Evolutionary conservation across 2,113 vertebrate species (phyloP).

Genomic region (Coregonus clupeaformis): DNA sequence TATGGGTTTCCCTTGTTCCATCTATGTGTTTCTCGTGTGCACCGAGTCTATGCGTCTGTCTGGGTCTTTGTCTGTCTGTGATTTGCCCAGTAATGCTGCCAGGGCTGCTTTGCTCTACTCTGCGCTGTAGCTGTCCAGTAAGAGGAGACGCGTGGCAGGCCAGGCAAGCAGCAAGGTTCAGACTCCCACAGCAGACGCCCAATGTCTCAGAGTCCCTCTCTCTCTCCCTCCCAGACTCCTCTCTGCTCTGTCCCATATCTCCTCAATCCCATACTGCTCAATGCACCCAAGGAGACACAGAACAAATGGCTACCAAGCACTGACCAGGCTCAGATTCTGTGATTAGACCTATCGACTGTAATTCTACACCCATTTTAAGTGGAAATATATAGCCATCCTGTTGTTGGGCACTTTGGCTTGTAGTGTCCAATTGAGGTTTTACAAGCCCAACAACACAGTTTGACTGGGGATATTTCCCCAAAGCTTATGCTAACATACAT

Average conservation of each 20-base stretch:
- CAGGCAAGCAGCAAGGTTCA: neutral
- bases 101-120: conserved; percentile 12
- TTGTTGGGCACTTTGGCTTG: too few species aligned
- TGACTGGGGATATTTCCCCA: too few species aligned
- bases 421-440: too few species aligned
- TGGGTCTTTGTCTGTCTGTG: conserved; percentile 7
- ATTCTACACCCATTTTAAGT: too few species aligned
- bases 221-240: neutral
- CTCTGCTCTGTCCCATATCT: neutral
- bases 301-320: too few species aligned
- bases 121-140: conserved; percentile 24
- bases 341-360: too few species aligned
- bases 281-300: too few species aligned
- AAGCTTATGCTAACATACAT: too few species aligned
- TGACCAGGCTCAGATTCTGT: too few species aligned
- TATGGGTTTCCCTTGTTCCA: neutral
- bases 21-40: neutral
- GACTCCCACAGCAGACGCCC: conserved; percentile 34
- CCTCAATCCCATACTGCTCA: neutral
- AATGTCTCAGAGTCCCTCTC: conserved; percentile 33
- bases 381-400: too few species aligned
- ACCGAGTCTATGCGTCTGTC: conserved; percentile 16
- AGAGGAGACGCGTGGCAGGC: conserved; percentile 11
- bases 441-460: too few species aligned
- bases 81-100: conserved; percentile 45